Conservation (phyloP, 1,140 invertebrate genomes). For the Tigriopus japonicus region DNA sequence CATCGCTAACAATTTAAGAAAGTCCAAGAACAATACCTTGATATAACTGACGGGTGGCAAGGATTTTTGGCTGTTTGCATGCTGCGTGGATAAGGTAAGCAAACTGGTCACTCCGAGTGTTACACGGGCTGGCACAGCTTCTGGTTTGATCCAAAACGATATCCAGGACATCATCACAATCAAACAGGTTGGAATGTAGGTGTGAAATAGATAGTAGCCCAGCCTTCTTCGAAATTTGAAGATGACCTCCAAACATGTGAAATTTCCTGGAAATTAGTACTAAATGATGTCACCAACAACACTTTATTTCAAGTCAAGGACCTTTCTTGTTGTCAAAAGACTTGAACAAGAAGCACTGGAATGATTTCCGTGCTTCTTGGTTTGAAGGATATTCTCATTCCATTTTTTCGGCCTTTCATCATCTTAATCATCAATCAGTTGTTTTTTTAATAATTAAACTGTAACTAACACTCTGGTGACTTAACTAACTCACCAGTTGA, state of each 20-base stretch:
- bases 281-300: no score
- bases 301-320: no score
- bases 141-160: conserved; percentile 26
- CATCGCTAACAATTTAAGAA: no score
- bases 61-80: conserved; percentile 26
- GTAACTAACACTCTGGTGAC: no score
- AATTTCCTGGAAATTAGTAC: conserved; percentile 21
- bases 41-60: conserved; percentile 26
- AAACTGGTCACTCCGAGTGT: conserved; percentile 25
- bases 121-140: conserved; percentile 25
- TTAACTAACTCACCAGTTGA: conserved; percentile 41
- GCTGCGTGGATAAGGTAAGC: conserved; percentile 24
- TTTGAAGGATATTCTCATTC: no score
- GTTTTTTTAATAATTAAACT: no score
- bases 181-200: conserved; percentile 25
- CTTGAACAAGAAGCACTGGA: no score
- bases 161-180: conserved; percentile 27
- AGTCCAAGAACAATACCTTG: conserved; percentile 23
- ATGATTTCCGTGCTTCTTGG: no score
- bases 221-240: conserved; percentile 23
- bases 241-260: conserved; percentile 24
- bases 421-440: no score
- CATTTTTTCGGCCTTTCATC: no score
- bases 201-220: conserved; percentile 25
- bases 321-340: no score